Conservation (phyloP, 2,113 vertebrate species). For the Coracopsis vasa region DNA sequence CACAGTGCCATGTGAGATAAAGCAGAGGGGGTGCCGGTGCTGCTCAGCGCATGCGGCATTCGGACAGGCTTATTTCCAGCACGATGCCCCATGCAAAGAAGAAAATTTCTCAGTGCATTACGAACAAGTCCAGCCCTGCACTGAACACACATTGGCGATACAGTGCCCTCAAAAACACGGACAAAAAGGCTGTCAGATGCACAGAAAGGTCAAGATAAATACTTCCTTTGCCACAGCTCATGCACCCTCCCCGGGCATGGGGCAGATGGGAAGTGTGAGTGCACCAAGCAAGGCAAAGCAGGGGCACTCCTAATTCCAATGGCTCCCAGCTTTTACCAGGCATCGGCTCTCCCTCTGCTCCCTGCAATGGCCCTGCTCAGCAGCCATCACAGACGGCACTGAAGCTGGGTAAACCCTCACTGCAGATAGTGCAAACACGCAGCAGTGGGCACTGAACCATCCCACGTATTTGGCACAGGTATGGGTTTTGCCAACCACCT, state of each 20-base stretch:
- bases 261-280: not conserved
- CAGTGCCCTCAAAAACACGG: not conserved
- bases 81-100: not conserved
- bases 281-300: not conserved
- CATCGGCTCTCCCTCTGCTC: not conserved
- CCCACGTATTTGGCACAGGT: not conserved
- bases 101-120: not conserved
- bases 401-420: not conserved
- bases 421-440: not conserved
- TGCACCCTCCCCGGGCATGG: fast-evolving
- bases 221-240: fast-evolving
- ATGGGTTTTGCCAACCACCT: not conserved
- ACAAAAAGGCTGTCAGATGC: not conserved
- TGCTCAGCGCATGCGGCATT: fast-evolving
- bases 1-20: fast-evolving
- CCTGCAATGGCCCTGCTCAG: not conserved
- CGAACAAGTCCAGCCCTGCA: not conserved
- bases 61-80: not conserved
- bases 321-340: not conserved
- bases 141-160: fast-evolving
- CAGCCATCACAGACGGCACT: not conserved
- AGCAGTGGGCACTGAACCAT: not conserved
- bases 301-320: not conserved
- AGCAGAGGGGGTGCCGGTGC: not conserved
- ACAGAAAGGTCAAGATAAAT: not conserved